These are phyloP conservation scores for Heliconius eleuchia DNA, from an alignment of 1,140 invertebrate genomes.

Conservation along the genomic window DNA sequence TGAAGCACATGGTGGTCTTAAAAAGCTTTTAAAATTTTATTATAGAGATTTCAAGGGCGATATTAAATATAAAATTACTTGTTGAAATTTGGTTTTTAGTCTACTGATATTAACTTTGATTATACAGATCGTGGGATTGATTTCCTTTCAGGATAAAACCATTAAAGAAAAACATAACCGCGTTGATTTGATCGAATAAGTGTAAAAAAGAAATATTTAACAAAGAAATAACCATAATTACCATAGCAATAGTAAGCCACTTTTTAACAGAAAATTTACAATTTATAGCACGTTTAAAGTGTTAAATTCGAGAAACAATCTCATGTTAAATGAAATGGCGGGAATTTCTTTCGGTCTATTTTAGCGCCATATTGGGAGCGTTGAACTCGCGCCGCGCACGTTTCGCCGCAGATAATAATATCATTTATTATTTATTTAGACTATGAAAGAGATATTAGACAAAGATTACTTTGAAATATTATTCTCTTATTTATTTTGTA, in stretches of 20 bases:
- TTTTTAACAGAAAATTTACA: conserved; percentile 4
- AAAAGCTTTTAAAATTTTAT: background rate
- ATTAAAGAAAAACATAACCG: too few species aligned
- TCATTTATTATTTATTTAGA: conserved; percentile 25
- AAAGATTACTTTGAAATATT: background rate
- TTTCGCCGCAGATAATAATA: conserved; percentile 29
- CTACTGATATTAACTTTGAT: too few species aligned
- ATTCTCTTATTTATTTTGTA: background rate
- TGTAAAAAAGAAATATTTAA: background rate
- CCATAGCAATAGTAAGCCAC: background rate
- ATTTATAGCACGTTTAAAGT: conserved; percentile 20
- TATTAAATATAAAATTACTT: background rate
- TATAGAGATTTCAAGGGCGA: background rate
- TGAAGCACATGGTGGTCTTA: background rate
- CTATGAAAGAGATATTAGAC: conserved; percentile 10
- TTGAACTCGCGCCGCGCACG: conserved; percentile 24
- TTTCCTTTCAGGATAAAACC: too few species aligned
- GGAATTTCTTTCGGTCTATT: conserved; percentile 33
- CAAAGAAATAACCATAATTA: background rate
- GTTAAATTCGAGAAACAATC: conserved; percentile 25
- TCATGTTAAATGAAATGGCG: conserved; percentile 31
- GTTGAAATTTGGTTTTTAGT: too few species aligned
- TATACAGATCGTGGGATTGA: too few species aligned
- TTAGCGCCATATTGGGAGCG: conserved; percentile 33
- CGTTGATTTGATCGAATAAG: background rate